Base-by-base conservation (phyloP, 2,888 invertebrate species). In the Pseudococcus jackbeardsleyi region DNA sequence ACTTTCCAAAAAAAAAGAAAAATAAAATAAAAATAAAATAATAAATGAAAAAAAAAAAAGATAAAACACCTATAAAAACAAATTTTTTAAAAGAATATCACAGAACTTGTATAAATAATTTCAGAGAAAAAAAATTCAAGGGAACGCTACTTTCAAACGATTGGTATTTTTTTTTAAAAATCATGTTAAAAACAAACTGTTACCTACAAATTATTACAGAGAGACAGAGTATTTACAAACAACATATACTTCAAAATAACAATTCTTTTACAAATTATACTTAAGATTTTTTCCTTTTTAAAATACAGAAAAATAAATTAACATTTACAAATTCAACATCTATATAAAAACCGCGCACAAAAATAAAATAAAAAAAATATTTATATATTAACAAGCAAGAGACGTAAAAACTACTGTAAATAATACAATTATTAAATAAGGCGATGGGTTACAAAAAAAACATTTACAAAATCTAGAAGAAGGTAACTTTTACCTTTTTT, bases 241-340 rank as follows among this genome's bases (percentile, higher is more conserved):
- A 88, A 88, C 50, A 82, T 48, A 88, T 64, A 54, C 22, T 64
- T 68, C 19, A 42, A 86, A 88, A 79, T 88, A 88, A 88, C 88
- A 88, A 88, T 39, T 88, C 26, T 59, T 86, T 72, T 72, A 72
- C 86, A 72, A 46, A 77, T 72, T 88, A 88, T 19, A 87, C 77
- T 72, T 50, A 68, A 79, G 77, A 72, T 68, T 50, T 48, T 42
- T 42, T 42, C 9, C 42, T 8, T 33, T 33, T 54, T 82, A 88
- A 88, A 82, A 88, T 88, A 88, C 79, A 88, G 50, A 72, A 88
- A 33, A 54, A 88, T 82, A 88, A 88, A 88, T 88, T 82, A 88
- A 88, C 88, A 88, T 88, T 88, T 88, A 88, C 88, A 88, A 88
- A 88, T 79, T 88, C 79, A 88, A 79, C 88, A 54, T 88, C 88